phyloP scores from a whole-genome alignment of 2,888 invertebrate species.

The Adelphocoris suturalis region DNA sequence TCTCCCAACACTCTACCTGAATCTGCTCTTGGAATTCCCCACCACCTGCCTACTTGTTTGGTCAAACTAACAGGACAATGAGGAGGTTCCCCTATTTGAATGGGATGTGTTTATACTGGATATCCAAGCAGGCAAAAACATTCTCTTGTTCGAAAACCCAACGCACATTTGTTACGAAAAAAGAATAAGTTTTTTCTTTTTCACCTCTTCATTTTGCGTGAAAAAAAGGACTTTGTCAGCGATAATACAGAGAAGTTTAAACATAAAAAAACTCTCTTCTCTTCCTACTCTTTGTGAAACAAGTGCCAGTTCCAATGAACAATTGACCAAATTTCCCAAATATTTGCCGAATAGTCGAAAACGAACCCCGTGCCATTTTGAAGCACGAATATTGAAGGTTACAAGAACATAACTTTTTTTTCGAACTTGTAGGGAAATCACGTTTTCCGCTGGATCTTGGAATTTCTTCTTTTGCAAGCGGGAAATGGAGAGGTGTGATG shows the following conservation, averaged over 20 bases:
- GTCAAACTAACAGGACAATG: background rate
- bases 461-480: background rate
- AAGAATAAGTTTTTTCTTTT: background rate
- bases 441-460: background rate
- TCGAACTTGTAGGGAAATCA: background rate
- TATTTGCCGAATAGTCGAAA: background rate
- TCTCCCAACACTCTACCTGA: too few species aligned
- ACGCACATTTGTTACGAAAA: conserved; percentile 21
- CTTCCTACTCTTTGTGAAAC: background rate
- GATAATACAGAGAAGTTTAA: conserved; percentile 5
- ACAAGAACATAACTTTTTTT: background rate
- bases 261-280: background rate
- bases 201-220: background rate
- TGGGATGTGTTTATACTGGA: conserved; percentile 10
- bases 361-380: background rate
- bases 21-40: too few species aligned
- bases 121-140: background rate
- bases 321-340: background rate
- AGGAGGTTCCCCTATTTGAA: background rate
- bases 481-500: too few species aligned
- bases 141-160: conserved; percentile 22
- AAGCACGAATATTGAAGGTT: background rate
- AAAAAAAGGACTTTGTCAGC: background rate
- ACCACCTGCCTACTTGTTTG: background rate
- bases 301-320: background rate